phyloP scores from a whole-genome alignment of 2,797 vertebrate genomes.

The Leucoraja ocellata region DNA sequence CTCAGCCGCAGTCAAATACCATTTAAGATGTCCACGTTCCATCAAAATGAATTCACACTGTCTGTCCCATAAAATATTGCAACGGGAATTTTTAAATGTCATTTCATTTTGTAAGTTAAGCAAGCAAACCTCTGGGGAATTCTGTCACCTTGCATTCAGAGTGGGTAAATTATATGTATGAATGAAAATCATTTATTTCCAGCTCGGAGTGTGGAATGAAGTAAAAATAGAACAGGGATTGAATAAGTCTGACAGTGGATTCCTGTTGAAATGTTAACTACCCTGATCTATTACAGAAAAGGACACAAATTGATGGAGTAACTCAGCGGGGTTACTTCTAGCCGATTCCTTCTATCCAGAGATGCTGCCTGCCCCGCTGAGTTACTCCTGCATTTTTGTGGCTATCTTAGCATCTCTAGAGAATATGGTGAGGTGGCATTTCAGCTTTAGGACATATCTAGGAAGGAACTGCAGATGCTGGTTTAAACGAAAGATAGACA shows the following conservation, averaged over 20 bases:
- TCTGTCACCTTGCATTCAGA: slow-evolving; percentile 13
- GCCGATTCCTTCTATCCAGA: too few relatives aligned
- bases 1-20: neutral
- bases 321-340: too few relatives aligned
- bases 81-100: slow-evolving; percentile 22
- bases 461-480: too few relatives aligned
- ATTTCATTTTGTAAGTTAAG: neutral
- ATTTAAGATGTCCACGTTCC: neutral
- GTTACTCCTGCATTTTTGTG: too few relatives aligned
- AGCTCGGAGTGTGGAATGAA: neutral
- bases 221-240: slow-evolving; percentile 20
- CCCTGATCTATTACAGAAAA: neutral
- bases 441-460: too few relatives aligned
- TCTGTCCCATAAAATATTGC: neutral
- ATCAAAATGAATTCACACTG: slow-evolving; percentile 17
- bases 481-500: too few relatives aligned
- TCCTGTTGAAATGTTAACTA: neutral
- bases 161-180: neutral
- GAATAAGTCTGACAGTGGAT: neutral
- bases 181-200: slow-evolving; percentile 15
- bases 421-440: too few relatives aligned
- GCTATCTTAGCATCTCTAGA: too few relatives aligned
- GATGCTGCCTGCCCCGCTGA: too few relatives aligned
- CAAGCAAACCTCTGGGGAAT: neutral
- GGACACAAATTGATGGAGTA: too few relatives aligned